Conservation (phyloP, 2,888 invertebrate species). For the Dermolepida albohirtum region DNA sequence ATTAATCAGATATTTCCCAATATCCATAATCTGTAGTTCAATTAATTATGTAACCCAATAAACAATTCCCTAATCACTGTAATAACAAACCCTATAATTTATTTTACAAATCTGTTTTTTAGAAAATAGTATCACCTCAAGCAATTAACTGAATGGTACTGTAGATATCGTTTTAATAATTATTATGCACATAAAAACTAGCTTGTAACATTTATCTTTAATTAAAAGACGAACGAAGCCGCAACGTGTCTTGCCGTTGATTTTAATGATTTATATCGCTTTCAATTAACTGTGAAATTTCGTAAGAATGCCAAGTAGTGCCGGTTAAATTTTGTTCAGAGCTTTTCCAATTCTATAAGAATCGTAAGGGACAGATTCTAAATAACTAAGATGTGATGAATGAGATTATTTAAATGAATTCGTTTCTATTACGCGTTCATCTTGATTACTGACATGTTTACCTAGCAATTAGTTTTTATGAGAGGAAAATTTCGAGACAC, state of each 20-base stretch:
- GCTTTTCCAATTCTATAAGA: background rate
- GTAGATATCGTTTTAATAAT: conserved; percentile 23
- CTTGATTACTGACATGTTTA: no score
- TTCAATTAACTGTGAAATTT: conserved; percentile 39
- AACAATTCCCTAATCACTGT: conserved; percentile 3
- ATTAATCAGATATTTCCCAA: no score
- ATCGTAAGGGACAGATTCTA: conserved; percentile 27
- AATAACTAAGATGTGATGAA: conserved; percentile 22
- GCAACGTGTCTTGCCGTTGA: background rate
- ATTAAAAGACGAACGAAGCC: conserved; percentile 23
- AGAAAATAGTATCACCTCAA: conserved; percentile 32
- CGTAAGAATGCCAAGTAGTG: conserved; percentile 22
- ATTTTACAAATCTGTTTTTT: conserved; percentile 36
- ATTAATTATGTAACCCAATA: no score
- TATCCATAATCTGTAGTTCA: no score
- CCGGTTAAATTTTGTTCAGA: conserved; percentile 15
- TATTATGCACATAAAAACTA: conserved; percentile 19
- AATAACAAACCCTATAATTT: conserved; percentile 27
- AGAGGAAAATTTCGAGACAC: no score
- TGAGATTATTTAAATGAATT: no score
- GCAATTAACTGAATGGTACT: conserved; percentile 20
- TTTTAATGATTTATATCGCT: conserved; percentile 34
- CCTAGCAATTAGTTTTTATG: no score
- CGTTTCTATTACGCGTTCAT: no score
- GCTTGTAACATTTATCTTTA: conserved; percentile 22